Percentiles rank a stretch among this genome's conserved stretches.
phyloP scores from a whole-genome alignment of 2,797 vertebrate genomes.

The Melanotaenia trifasciata region DNA sequence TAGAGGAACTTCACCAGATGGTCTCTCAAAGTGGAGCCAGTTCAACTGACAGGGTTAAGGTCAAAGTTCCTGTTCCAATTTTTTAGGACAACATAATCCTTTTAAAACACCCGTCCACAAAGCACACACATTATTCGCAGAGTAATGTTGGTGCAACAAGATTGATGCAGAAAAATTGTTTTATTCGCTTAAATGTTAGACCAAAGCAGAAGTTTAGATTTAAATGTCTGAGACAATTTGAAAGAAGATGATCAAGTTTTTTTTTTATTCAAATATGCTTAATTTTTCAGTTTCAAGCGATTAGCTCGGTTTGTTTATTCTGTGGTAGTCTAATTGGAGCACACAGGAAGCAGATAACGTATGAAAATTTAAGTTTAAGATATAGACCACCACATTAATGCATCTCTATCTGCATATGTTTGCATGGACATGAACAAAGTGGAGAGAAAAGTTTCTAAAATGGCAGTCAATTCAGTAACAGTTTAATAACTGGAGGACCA shows the following conservation, averaged over 20 bases:
- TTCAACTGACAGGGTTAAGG: constrained; percentile 56
- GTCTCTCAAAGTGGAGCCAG: constrained; percentile 69
- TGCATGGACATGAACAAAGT: background rate
- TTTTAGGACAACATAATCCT: constrained; percentile 65
- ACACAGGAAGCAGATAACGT: background rate
- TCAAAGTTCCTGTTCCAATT: constrained; percentile 60
- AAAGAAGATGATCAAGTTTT: background rate
- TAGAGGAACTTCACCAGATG: constrained; percentile 77
- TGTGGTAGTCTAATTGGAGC: background rate
- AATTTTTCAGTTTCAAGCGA: background rate
- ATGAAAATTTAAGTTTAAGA: background rate
- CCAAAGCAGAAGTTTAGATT: background rate
- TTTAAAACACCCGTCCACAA: constrained; percentile 53
- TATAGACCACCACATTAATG: background rate
- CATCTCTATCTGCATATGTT: background rate
- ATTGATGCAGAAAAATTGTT: constrained; percentile 28
- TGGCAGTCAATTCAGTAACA: constrained; percentile 1
- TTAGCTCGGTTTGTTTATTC: background rate
- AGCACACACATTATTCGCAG: constrained; percentile 17
- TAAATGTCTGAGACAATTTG: background rate
- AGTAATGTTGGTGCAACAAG: constrained; percentile 42
- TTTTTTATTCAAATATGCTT: background rate
- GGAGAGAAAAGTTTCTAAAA: background rate
- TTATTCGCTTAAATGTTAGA: background rate
- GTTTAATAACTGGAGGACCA: constrained; percentile 17